These are phyloP conservation scores for Imbricaverruca yamaguchii DNA, from an alignment of 2,888 invertebrate species.

Conservation along the genomic window DNA sequence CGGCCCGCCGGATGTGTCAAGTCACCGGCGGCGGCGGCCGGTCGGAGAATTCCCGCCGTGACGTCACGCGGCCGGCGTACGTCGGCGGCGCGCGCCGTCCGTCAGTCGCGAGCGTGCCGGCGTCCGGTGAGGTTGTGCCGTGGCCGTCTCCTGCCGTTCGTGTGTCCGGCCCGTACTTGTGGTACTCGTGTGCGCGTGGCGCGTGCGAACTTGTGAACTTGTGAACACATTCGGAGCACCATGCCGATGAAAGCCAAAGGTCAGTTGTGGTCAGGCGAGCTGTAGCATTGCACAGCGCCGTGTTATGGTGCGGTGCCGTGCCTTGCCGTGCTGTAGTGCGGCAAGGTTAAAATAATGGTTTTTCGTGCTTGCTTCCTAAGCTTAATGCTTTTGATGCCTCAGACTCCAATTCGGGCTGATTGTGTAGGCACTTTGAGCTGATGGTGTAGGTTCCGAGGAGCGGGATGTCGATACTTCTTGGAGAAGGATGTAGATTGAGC, in stretches of 20 bases:
- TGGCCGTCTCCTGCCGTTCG: neutral
- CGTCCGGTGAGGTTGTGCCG: neutral
- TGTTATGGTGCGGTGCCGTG: too few relatives aligned
- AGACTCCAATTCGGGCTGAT: too few relatives aligned
- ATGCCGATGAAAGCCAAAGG: slow-evolving; percentile 8
- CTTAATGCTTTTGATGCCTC: too few relatives aligned
- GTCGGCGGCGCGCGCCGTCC: neutral
- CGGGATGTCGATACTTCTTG: too few relatives aligned
- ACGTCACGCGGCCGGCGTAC: slow-evolving; percentile 11
- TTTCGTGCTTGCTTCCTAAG: too few relatives aligned
- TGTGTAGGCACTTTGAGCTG: too few relatives aligned
- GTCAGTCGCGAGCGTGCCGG: neutral
- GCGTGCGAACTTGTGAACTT: neutral
- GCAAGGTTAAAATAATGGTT: too few relatives aligned
- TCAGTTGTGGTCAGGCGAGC: neutral
- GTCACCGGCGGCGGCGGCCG: neutral
- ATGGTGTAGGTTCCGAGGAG: too few relatives aligned
- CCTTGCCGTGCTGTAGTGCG: too few relatives aligned
- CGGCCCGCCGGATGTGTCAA: slow-evolving; percentile 9
- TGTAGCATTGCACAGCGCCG: too few relatives aligned
- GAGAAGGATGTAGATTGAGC: too few relatives aligned
- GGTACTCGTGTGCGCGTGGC: neutral
- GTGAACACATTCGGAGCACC: neutral
- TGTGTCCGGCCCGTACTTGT: neutral
- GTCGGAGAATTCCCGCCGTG: slow-evolving; percentile 4